phyloP scores from a whole-genome alignment of 2,888 invertebrate species.

The Mesorhabditis sp. region DNA sequence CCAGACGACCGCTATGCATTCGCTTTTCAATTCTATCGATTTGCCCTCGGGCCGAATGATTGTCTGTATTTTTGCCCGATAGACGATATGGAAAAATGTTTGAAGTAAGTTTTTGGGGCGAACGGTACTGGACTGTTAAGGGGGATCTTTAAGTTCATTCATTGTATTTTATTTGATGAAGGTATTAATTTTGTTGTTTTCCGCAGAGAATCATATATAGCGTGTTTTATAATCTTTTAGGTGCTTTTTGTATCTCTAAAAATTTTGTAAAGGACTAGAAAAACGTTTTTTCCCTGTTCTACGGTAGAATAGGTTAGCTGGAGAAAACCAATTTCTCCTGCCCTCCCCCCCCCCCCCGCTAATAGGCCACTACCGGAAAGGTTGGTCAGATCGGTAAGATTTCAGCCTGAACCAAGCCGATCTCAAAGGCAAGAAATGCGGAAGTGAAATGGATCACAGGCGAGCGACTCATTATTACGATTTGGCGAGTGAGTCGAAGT shows the following conservation, averaged over 20 bases:
- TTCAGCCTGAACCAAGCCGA: no score
- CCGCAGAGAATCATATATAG: no score
- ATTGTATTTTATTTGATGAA: no score
- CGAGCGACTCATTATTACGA: not conserved
- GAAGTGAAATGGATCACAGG: constrained; percentile 6
- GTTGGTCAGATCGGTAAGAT: no score
- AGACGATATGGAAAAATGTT: not conserved
- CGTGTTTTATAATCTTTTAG: no score
- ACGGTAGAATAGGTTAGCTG: not conserved
- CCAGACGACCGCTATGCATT: not conserved
- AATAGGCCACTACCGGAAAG: no score
- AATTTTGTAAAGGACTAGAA: not conserved
- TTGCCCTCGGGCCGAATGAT: not conserved
- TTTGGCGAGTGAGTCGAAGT: not conserved
- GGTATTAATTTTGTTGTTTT: no score
- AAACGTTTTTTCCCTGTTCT: not conserved
- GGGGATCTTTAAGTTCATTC: no score
- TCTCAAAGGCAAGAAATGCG: not conserved
- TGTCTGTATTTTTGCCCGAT: not conserved
- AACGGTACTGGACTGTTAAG: not conserved
- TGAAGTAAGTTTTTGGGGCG: not conserved
- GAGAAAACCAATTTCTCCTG: no score
- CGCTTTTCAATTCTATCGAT: not conserved
- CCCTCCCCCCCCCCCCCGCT: no score
- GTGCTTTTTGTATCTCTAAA: no score